A percentile compares a stretch with the other conserved stretches of the same genome.
These are phyloP conservation scores for Aphelenchoides avenae DNA, from an alignment of 1,140 invertebrate species.

Conservation along the genomic window DNA sequence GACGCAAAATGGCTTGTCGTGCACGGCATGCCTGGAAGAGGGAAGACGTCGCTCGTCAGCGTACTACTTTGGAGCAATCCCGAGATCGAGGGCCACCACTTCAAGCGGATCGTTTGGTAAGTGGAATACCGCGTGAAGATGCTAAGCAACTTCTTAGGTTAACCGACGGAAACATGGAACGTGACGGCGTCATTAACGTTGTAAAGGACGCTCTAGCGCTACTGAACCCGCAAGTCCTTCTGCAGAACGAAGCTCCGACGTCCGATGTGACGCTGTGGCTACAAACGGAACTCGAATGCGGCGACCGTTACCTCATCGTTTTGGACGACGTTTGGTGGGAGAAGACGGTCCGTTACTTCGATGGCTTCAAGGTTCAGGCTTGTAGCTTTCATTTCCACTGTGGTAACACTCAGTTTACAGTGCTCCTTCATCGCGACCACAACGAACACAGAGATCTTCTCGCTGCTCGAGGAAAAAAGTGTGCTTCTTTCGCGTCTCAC, in stretches of 20 bases:
- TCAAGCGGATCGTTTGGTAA: constrained; percentile 12
- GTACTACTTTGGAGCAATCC: constrained; percentile 12
- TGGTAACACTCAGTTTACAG: background rate
- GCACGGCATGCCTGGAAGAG: constrained; percentile 5
- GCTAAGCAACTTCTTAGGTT: constrained; percentile 10
- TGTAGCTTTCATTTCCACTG: background rate
- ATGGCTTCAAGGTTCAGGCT: constrained; percentile 5
- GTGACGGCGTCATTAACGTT: background rate
- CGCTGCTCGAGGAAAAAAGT: constrained; percentile 1
- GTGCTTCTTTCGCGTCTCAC: background rate
- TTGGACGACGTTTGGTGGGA: constrained; percentile 9
- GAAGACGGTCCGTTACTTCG: constrained; percentile 19
- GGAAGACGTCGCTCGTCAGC: constrained; percentile 8
- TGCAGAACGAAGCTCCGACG: background rate
- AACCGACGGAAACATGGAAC: constrained; percentile 5
- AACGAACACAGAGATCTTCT: constrained; percentile 5
- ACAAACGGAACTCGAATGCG: background rate
- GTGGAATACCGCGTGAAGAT: background rate
- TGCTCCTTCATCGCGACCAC: constrained; percentile 9
- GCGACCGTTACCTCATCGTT: background rate
- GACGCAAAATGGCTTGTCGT: constrained; percentile 8
- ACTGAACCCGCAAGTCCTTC: background rate
- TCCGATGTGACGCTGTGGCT: constrained; percentile 4
- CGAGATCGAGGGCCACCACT: constrained; percentile 3
- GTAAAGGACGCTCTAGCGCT: constrained; percentile 5